These are phyloP conservation scores for Rhinichthys klamathensis DNA, from an alignment of 2,113 vertebrate genomes.

Conservation along the genomic window DNA sequence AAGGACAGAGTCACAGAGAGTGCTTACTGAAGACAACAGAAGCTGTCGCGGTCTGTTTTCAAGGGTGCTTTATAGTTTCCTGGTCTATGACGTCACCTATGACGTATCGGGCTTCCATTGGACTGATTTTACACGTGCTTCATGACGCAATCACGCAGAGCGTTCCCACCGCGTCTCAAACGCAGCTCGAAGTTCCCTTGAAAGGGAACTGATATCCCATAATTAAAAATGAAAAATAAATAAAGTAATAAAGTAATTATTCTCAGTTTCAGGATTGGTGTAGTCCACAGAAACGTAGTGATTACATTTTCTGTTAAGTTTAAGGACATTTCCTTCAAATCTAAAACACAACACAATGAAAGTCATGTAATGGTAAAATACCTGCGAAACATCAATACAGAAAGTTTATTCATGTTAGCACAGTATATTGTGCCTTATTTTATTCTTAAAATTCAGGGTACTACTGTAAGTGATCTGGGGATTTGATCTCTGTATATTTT, in stretches of 20 bases:
- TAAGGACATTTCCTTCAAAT: background rate
- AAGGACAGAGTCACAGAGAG: no score
- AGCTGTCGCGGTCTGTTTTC: no score
- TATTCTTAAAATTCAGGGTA: background rate
- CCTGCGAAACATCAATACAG: background rate
- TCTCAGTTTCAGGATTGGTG: background rate
- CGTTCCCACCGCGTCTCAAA: no score
- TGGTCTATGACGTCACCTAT: no score
- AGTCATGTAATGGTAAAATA: background rate
- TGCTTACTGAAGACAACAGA: no score
- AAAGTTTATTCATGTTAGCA: background rate
- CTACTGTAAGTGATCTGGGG: background rate
- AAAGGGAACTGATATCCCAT: background rate
- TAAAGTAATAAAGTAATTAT: background rate
- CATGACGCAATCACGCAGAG: no score
- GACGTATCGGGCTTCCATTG: no score
- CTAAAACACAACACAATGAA: background rate
- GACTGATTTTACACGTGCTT: no score
- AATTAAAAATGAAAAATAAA: background rate
- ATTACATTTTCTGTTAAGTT: background rate
- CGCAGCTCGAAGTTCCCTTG: no score
- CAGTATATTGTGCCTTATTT: background rate
- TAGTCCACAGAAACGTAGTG: no score
- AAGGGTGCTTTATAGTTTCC: no score
- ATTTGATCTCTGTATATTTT: conserved; percentile 34